Conservation (phyloP, 2,797 vertebrate genomes). For the Gobionotothen gibberifrons region DNA sequence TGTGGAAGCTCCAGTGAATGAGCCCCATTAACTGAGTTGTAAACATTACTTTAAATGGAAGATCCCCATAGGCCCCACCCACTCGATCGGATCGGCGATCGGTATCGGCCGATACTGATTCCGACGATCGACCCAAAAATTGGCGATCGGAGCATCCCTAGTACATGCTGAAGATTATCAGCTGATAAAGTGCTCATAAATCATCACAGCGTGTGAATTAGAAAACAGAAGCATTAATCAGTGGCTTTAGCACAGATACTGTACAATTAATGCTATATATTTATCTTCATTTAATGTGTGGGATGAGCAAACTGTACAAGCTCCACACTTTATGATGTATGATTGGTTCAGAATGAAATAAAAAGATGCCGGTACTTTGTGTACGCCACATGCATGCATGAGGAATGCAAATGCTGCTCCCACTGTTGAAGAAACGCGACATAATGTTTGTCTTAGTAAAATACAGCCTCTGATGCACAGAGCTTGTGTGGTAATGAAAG, state of each 20-base stretch:
- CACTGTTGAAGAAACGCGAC: slow-evolving; percentile 44
- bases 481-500: slow-evolving; percentile 74
- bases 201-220: slow-evolving; percentile 67
- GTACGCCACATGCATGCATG: slow-evolving; percentile 22
- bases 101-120: no score
- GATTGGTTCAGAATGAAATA: slow-evolving; percentile 35
- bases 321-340: slow-evolving; percentile 34
- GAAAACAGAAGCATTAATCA: slow-evolving; percentile 76
- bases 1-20: no score
- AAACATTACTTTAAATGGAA: no score
- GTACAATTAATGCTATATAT: slow-evolving; percentile 77
- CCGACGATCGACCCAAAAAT: no score
- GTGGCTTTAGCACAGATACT: slow-evolving; percentile 66
- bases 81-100: no score
- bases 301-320: slow-evolving; percentile 46
- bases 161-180: slow-evolving; percentile 67
- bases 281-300: slow-evolving; percentile 71
- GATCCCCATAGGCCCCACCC: no score
- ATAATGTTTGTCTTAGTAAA: slow-evolving; percentile 72
- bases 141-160: no score
- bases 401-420: slow-evolving; percentile 69
- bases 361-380: slow-evolving; percentile 48
- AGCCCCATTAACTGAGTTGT: no score
- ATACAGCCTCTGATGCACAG: slow-evolving; percentile 72
- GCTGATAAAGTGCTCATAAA: slow-evolving; percentile 78